A percentile compares a stretch with the other conserved stretches of the same genome.
phyloP scores from a whole-genome alignment of 2,888 invertebrate species.

The Hipparchia semele region DNA sequence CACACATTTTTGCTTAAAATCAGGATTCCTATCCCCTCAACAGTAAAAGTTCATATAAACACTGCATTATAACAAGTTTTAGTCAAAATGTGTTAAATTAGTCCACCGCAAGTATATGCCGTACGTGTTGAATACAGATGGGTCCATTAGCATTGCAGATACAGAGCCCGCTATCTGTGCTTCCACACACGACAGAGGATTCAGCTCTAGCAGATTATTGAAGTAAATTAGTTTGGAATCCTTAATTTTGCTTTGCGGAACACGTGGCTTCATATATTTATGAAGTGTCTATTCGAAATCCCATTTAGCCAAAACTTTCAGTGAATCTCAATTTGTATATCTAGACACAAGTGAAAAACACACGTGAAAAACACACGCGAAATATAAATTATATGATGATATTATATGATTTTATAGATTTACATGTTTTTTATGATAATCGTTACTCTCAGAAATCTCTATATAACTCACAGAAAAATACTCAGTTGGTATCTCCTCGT shows the following conservation, averaged over 20 bases:
- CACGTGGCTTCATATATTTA: constrained; percentile 5
- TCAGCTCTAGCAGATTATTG: constrained; percentile 32
- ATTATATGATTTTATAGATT: no score
- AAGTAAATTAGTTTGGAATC: constrained; percentile 33
- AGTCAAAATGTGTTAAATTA: constrained; percentile 32
- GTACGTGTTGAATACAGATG: constrained; percentile 37
- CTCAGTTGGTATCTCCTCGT: no score
- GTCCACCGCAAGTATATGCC: constrained; percentile 28
- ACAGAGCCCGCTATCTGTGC: constrained; percentile 29
- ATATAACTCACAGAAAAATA: no score
- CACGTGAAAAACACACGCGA: not conserved
- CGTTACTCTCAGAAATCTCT: no score
- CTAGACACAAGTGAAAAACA: no score
- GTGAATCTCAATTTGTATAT: not conserved
- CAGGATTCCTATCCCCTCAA: no score
- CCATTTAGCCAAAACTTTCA: not conserved
- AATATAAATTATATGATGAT: no score
- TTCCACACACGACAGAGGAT: constrained; percentile 31
- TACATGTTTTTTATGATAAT: no score
- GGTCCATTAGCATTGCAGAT: constrained; percentile 37
- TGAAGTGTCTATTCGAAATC: not conserved
- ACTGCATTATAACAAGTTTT: constrained; percentile 7
- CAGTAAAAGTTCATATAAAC: not conserved
- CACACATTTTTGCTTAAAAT: no score
- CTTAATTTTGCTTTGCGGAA: constrained; percentile 20